phyloP scores from a whole-genome alignment of 2,113 vertebrate genomes.

The Tachycineta bicolor region DNA sequence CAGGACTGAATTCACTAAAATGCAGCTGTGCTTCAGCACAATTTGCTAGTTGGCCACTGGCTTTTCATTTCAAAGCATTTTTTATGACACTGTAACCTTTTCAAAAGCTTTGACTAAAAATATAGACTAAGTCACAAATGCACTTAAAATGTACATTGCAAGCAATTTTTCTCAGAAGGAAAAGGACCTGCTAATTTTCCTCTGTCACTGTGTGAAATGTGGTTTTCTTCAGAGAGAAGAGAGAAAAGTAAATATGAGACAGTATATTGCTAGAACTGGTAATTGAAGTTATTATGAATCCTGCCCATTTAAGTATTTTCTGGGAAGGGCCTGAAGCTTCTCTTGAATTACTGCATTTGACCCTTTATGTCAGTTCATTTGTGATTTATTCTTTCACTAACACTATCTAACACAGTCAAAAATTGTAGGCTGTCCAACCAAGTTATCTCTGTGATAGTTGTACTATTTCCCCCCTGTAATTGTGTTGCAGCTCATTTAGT shows the following conservation, averaged over 20 bases:
- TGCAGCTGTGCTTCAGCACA: background rate
- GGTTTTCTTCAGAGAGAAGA: background rate
- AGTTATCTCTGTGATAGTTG: background rate
- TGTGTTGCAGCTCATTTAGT: background rate
- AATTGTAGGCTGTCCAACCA: background rate
- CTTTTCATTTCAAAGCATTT: constrained; percentile 5
- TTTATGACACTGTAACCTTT: background rate
- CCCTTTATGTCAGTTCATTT: constrained; percentile 43
- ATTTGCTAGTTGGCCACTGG: background rate
- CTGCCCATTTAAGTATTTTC: background rate
- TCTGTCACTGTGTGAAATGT: constrained; percentile 39
- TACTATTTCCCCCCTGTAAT: background rate
- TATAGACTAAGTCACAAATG: background rate
- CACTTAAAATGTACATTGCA: background rate
- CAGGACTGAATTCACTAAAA: background rate
- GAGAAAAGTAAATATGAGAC: constrained; percentile 27
- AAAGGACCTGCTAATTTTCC: background rate
- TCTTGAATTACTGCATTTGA: constrained; percentile 17
- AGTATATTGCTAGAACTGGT: background rate
- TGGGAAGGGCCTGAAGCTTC: background rate
- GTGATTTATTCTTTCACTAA: background rate
- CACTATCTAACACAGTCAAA: background rate
- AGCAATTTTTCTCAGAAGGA: background rate
- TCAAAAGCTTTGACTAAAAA: background rate
- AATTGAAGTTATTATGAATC: constrained; percentile 47